A percentile compares a stretch with the other conserved stretches of the same genome.
Conservation (phyloP, 2,113 vertebrate genomes). For the Nyctereutes procyonoides region DNA sequence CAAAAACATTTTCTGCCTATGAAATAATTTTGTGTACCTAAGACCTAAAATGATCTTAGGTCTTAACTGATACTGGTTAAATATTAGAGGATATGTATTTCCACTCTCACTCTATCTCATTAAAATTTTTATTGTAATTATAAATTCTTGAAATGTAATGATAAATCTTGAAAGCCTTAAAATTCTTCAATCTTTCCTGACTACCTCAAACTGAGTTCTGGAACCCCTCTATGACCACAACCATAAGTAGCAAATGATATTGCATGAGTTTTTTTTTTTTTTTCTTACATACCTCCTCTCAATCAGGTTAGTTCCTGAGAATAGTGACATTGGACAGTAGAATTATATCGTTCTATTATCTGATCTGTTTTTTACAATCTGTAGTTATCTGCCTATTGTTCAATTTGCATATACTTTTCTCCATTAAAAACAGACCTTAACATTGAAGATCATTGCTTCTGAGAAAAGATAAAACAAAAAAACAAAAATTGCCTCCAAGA, state of each 20-base stretch:
- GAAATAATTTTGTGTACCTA: background rate
- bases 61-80: background rate
- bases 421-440: background rate
- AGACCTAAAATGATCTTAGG: background rate
- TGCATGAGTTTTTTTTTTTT: no score
- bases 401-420: background rate
- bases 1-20: background rate
- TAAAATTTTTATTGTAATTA: background rate
- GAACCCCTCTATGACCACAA: background rate
- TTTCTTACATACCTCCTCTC: background rate
- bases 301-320: background rate
- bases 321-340: background rate
- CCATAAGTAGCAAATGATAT: background rate
- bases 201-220: background rate
- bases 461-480: background rate
- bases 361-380: background rate
- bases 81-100: background rate
- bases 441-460: background rate
- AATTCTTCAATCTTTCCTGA: background rate
- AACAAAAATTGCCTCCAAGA: background rate
- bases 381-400: background rate
- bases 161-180: background rate
- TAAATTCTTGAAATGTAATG: background rate
- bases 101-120: background rate
- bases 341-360: background rate